Conservation (phyloP, 2,888 invertebrate species). For the Pseudococcus jackbeardsleyi region DNA sequence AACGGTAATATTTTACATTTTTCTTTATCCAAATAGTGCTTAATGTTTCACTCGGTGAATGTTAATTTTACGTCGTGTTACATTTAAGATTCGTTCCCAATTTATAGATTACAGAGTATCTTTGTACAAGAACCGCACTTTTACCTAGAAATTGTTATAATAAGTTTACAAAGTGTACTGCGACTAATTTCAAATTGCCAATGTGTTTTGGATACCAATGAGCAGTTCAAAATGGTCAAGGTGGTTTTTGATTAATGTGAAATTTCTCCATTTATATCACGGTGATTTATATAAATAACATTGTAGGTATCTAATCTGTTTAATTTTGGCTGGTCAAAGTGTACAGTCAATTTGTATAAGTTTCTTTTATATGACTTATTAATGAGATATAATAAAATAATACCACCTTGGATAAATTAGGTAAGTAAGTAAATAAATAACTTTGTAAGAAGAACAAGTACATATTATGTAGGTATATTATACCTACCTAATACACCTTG, state of each 20-base stretch:
- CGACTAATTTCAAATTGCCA: neutral
- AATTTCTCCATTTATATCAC: slow-evolving; percentile 14
- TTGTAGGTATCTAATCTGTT: neutral
- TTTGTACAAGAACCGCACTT: neutral
- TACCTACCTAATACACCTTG: no score
- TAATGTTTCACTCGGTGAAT: slow-evolving; percentile 1
- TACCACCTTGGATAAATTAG: no score
- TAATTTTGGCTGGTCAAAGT: neutral
- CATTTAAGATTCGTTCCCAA: neutral
- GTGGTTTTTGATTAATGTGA: neutral
- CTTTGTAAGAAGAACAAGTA: no score
- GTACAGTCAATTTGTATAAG: neutral
- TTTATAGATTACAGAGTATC: neutral
- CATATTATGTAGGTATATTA: no score
- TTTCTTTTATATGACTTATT: neutral
- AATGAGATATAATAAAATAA: no score
- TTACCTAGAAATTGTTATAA: neutral
- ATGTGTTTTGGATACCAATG: slow-evolving; percentile 1
- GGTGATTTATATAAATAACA: slow-evolving; percentile 1
- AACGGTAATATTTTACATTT: slow-evolving; percentile 41
- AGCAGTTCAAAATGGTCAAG: neutral
- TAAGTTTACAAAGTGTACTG: neutral
- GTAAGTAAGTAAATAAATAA: no score
- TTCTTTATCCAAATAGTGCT: neutral
- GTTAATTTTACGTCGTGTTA: slow-evolving; percentile 26